Conservation (phyloP, 2,113 vertebrate genomes). For the Eulacestoma nigropectus region DNA sequence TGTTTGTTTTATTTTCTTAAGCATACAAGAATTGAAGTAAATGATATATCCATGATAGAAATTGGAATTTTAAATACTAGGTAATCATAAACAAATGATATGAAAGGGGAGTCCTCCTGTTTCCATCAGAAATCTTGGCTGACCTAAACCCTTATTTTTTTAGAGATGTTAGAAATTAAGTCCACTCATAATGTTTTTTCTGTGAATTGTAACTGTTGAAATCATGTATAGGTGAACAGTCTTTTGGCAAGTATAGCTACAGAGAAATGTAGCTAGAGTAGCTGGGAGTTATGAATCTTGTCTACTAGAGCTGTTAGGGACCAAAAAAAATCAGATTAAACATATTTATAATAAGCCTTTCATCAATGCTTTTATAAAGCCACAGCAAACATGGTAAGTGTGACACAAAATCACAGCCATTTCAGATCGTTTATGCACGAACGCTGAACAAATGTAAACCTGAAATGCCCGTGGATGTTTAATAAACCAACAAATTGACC, state of each 20-base stretch:
- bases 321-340: neutral
- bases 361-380: neutral
- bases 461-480: neutral
- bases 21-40: neutral
- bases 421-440: neutral
- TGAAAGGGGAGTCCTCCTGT: neutral
- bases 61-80: neutral
- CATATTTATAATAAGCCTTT: neutral
- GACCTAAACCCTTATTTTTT: neutral
- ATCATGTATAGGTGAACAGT: neutral
- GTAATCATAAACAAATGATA: neutral
- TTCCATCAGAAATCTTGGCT: neutral
- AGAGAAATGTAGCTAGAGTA: neutral
- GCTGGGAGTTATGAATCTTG: neutral
- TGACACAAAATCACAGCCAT: neutral
- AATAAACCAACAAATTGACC: neutral
- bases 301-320: neutral
- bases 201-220: neutral
- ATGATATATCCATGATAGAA: neutral
- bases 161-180: neutral
- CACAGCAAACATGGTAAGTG: neutral
- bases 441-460: neutral
- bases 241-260: neutral
- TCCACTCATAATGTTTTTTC: accelerated
- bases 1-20: neutral